A percentile compares a stretch with the other conserved stretches of the same genome.
phyloP scores from a whole-genome alignment of 2,888 invertebrate species.

The Eupithecia subumbrata region DNA sequence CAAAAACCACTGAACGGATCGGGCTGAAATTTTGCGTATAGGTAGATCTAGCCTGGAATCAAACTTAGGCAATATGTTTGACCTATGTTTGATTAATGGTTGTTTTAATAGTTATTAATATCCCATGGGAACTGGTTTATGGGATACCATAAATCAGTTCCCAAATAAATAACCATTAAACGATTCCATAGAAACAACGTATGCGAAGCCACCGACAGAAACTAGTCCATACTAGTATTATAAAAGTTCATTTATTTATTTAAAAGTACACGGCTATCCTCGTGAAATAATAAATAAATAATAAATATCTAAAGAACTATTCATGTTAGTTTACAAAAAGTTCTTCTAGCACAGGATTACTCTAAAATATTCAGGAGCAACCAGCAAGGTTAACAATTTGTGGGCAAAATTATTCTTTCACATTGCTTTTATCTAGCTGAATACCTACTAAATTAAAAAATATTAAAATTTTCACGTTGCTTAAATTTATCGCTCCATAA shows the following conservation, averaged over 20 bases:
- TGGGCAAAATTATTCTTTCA: background rate
- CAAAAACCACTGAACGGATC: no score
- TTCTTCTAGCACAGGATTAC: background rate
- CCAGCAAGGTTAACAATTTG: background rate
- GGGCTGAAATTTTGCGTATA: no score
- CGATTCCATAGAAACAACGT: background rate
- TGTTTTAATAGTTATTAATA: no score
- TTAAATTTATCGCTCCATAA: conserved; percentile 23
- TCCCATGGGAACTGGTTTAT: no score
- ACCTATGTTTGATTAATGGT: no score
- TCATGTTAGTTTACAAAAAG: background rate
- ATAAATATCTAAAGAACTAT: background rate
- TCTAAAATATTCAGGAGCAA: background rate
- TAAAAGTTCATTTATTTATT: no score
- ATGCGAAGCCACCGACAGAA: background rate
- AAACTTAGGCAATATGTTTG: no score
- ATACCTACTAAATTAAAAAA: conserved; percentile 13
- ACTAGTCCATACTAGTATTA: background rate
- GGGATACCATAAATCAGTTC: background rate
- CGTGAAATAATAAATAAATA: no score
- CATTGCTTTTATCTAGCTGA: background rate
- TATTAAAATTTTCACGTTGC: conserved; percentile 22
- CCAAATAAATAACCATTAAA: background rate
- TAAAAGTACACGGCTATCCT: no score
- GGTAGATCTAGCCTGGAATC: no score